phyloP scores from a whole-genome alignment of 30 jellyfish, hydroid and myxozoan species.

The Morbakka virulenta region DNA sequence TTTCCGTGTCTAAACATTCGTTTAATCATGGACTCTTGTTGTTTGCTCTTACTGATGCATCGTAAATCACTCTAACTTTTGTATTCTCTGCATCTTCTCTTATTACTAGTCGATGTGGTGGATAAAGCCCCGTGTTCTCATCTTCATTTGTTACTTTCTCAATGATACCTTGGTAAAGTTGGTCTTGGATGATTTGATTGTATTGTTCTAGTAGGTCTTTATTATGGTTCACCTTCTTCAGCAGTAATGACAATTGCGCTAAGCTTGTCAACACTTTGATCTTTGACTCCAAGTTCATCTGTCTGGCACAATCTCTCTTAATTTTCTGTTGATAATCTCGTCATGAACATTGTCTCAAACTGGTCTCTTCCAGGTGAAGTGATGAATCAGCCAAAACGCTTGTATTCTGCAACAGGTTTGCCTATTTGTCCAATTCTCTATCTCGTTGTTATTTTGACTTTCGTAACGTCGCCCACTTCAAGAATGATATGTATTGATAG shows the following conservation, averaged over 20 bases:
- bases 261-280: constrained; percentile 41
- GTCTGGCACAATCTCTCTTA: constrained; percentile 15
- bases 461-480: constrained; percentile 29
- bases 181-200: constrained; percentile 29
- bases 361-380: neutral
- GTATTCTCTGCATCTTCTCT: constrained; percentile 41
- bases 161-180: constrained; percentile 42
- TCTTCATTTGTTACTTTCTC: constrained; percentile 11
- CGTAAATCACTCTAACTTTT: constrained; percentile 10
- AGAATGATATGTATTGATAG: constrained; percentile 27
- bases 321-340: constrained; percentile 12
- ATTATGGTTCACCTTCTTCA: constrained; percentile 27
- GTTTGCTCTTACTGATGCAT: too few species aligned
- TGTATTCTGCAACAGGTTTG: constrained; percentile 25
- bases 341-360: neutral
- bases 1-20: too few species aligned
- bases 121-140: constrained; percentile 19
- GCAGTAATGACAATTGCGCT: constrained; percentile 32
- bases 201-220: constrained; percentile 38
- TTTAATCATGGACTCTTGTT: too few species aligned
- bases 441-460: neutral
- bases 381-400: constrained; percentile 16
- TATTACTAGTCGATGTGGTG: constrained; percentile 45
- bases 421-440: constrained; percentile 38
- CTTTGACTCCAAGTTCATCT: constrained; percentile 47